Conservation (phyloP, 2,797 vertebrate species). For the Halcyon chelicuti region DNA sequence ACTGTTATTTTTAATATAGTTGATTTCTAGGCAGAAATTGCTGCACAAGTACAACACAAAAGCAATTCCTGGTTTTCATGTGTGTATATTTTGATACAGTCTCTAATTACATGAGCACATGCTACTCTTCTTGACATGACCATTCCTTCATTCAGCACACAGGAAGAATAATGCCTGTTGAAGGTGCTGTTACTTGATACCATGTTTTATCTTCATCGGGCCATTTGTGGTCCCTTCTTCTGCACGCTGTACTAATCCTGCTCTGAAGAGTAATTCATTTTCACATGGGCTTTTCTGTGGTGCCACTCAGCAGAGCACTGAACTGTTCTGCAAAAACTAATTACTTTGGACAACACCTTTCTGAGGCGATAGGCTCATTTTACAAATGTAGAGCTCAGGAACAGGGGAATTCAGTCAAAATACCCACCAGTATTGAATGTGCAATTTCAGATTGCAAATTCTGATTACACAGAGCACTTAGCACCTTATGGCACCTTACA, state of each 20-base stretch:
- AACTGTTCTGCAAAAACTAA: conserved; percentile 18
- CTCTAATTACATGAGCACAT: rapidly evolving
- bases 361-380: neutral
- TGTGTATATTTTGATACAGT: neutral
- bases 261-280: conserved; percentile 15
- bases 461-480: neutral
- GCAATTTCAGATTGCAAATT: neutral
- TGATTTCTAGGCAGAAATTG: neutral
- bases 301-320: conserved; percentile 19
- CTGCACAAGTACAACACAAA: neutral
- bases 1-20: neutral
- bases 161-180: neutral
- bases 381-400: neutral
- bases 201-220: neutral
- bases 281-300: neutral
- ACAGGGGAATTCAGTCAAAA: conserved; percentile 10
- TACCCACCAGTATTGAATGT: neutral
- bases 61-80: neutral
- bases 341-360: conserved; percentile 31
- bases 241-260: neutral
- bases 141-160: neutral
- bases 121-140: neutral
- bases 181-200: neutral
- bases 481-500: neutral
- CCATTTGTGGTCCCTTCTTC: neutral